A percentile compares a stretch with the other conserved stretches of the same genome.
These are phyloP conservation scores for Lithophane socia DNA, from an alignment of 2,888 invertebrate genomes.

Conservation along the genomic window DNA sequence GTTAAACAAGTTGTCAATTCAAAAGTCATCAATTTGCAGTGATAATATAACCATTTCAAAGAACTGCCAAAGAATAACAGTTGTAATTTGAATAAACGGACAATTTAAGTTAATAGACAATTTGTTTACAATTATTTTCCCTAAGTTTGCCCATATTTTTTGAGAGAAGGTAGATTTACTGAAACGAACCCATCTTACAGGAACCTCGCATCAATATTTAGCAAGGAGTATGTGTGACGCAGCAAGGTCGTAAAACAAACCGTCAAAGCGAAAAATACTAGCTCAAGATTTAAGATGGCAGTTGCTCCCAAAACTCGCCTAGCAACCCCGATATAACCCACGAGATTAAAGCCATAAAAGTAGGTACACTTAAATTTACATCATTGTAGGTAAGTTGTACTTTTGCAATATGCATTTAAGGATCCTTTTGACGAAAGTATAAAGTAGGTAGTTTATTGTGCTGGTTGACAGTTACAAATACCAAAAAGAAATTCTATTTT, in stretches of 20 bases:
- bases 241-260: constrained; percentile 33
- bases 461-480: neutral
- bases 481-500: neutral
- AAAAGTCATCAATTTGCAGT: too few relatives aligned
- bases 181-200: neutral
- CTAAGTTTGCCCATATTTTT: neutral
- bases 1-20: neutral
- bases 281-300: constrained; percentile 26
- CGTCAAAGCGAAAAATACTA: constrained; percentile 34
- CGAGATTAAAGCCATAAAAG: constrained; percentile 43
- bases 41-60: too few relatives aligned
- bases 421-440: neutral
- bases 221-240: constrained; percentile 18
- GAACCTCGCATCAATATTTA: constrained; percentile 19
- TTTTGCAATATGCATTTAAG: constrained; percentile 23
- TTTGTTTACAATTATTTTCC: neutral
- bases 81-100: neutral
- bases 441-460: neutral
- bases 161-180: neutral
- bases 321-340: constrained; percentile 38
- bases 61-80: neutral
- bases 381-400: constrained; percentile 22
- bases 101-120: neutral
- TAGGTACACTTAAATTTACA: constrained; percentile 16
- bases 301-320: constrained; percentile 4